These are phyloP conservation scores for Ochotona curzoniae DNA, from an alignment of 2,113 vertebrate species.

Conservation along the genomic window DNA sequence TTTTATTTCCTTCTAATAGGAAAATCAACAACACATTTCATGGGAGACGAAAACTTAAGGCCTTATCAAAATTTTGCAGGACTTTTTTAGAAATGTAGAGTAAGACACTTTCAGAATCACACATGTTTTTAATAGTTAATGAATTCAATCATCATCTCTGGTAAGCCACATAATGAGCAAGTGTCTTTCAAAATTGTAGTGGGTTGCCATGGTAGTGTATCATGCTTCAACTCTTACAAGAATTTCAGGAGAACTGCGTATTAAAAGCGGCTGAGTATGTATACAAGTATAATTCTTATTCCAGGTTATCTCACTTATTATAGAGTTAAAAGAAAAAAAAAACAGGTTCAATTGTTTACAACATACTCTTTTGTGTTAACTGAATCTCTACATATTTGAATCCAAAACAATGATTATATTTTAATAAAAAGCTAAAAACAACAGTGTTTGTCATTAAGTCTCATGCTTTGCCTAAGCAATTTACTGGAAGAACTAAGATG, in stretches of 20 bases:
- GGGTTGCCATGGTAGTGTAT: neutral
- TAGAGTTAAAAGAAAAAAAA: too few relatives aligned
- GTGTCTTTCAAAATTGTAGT: neutral
- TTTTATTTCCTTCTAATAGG: neutral
- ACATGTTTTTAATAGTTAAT: neutral
- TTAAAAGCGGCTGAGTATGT: neutral
- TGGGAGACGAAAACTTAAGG: neutral
- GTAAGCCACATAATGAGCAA: neutral
- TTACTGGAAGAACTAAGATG: neutral
- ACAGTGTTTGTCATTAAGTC: conserved; percentile 6
- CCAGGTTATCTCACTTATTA: neutral
- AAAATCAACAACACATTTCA: neutral
- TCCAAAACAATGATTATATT: neutral
- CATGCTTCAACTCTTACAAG: neutral
- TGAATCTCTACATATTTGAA: neutral
- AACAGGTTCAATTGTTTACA: neutral
- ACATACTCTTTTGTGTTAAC: neutral
- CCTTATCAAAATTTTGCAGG: neutral
- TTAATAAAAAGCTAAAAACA: neutral
- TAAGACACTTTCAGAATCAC: neutral
- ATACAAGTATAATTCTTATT: neutral
- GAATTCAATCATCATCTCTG: neutral
- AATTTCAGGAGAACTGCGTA: neutral
- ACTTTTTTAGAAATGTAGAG: neutral
- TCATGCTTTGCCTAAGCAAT: neutral